These are phyloP conservation scores for Diorhabda carinulata DNA, from an alignment of 1,140 invertebrate genomes.

Conservation along the genomic window DNA sequence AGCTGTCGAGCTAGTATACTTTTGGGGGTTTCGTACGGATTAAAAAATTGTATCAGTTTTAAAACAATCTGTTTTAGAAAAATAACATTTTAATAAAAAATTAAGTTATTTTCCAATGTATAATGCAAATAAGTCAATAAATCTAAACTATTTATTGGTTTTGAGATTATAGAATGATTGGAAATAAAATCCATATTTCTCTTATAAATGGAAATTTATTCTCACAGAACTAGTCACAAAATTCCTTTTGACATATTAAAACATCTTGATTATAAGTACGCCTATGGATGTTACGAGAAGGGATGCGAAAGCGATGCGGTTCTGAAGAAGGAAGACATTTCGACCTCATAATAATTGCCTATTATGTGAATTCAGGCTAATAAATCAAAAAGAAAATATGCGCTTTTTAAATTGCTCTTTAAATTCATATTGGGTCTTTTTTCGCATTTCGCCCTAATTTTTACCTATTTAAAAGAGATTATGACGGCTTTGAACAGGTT, in stretches of 20 bases:
- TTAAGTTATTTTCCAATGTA: too few species aligned
- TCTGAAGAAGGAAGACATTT: slow-evolving; percentile 19
- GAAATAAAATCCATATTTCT: too few species aligned
- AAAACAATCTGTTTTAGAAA: too few species aligned
- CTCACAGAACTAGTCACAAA: too few species aligned
- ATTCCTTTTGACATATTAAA: too few species aligned
- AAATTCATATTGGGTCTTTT: slow-evolving; percentile 18
- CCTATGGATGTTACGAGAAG: slow-evolving; percentile 8
- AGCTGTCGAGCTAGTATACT: not conserved
- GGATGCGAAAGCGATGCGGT: slow-evolving; percentile 14
- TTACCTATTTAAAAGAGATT: slow-evolving; percentile 16
- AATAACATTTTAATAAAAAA: too few species aligned
- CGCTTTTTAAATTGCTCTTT: slow-evolving; percentile 21
- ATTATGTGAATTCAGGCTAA: slow-evolving; percentile 19
- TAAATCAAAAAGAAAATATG: slow-evolving; percentile 18
- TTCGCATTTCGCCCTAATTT: slow-evolving; percentile 18
- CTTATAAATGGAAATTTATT: too few species aligned
- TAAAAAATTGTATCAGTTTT: too few species aligned
- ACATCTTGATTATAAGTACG: not conserved
- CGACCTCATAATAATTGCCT: slow-evolving; percentile 20
- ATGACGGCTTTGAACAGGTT: not conserved
- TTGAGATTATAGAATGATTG: too few species aligned
- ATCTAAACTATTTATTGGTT: too few species aligned
- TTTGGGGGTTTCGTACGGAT: too few species aligned
- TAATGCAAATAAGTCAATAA: too few species aligned